Percentiles rank a stretch among this genome's conserved stretches.
Evolutionary conservation across 2,888 invertebrate species (phyloP).

Genomic region (Danaus chrysippus): DNA sequence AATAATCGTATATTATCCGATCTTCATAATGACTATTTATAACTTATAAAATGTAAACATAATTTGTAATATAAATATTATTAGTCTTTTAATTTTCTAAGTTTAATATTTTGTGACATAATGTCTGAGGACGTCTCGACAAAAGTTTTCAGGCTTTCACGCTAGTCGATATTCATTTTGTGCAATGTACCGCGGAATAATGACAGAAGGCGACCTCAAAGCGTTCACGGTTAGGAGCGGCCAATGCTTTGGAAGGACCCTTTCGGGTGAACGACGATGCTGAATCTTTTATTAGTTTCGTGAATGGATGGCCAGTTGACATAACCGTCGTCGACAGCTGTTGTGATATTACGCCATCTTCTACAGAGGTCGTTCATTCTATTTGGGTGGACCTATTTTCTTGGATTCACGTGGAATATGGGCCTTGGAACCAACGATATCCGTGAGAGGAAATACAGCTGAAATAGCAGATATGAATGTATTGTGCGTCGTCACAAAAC

Average conservation of each 20-base stretch:
- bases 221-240: constrained; percentile 49
- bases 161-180: constrained; percentile 46
- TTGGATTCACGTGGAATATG: constrained; percentile 57
- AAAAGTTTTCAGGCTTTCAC: constrained; percentile 12
- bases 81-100: not conserved
- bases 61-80: no score
- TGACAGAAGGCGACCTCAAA: constrained; percentile 54
- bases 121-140: not conserved
- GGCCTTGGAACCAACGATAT: constrained; percentile 51
- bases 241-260: constrained; percentile 61
- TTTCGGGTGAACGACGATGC: constrained; percentile 68
- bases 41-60: no score
- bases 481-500: constrained; percentile 36
- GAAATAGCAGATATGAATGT: constrained; percentile 37
- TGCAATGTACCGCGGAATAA: constrained; percentile 59
- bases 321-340: constrained; percentile 76
- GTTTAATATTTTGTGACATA: not conserved
- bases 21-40: no score
- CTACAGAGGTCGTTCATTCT: constrained; percentile 53
- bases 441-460: constrained; percentile 36
- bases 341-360: constrained; percentile 74
- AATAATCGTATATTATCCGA: no score
- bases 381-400: constrained; percentile 57
- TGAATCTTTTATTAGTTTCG: constrained; percentile 78
- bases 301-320: constrained; percentile 75